A percentile compares a stretch with the other conserved stretches of the same genome.
Conservation (phyloP, 2,888 invertebrate genomes). For the Troides aeacus region DNA sequence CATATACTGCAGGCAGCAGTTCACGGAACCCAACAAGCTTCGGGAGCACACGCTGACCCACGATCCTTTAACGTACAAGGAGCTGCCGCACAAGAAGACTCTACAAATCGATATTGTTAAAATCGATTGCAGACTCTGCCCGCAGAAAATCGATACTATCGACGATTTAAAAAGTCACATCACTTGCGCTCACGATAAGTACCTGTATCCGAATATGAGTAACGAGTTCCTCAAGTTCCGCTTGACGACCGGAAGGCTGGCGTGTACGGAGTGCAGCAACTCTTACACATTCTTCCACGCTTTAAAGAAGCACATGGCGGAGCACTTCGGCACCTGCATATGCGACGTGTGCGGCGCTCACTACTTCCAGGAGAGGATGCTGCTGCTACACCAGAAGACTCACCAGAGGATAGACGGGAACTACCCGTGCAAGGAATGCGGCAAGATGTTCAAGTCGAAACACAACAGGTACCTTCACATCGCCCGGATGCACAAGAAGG, state of each 20-base stretch:
- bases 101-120: constrained; percentile 54
- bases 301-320: constrained; percentile 66
- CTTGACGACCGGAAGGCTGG: constrained; percentile 48
- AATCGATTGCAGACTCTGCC: constrained; percentile 64
- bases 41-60: constrained; percentile 59
- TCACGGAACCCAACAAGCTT: constrained; percentile 57
- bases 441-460: constrained; percentile 66
- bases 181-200: constrained; percentile 44
- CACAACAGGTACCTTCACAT: constrained; percentile 63
- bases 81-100: constrained; percentile 49
- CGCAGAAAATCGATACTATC: constrained; percentile 47
- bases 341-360: constrained; percentile 71
- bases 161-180: constrained; percentile 55
- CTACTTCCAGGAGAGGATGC: constrained; percentile 70
- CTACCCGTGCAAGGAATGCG: constrained; percentile 73
- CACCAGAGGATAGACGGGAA: constrained; percentile 63
- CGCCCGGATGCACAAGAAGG: constrained; percentile 59
- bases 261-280: constrained; percentile 44
- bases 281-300: constrained; percentile 59
- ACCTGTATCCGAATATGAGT: constrained; percentile 38
- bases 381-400: constrained; percentile 61
- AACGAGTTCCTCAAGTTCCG: constrained; percentile 60
- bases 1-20: constrained; percentile 46
- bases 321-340: constrained; percentile 66
- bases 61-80: constrained; percentile 53